Evolutionary conservation across 2,797 vertebrate species (phyloP).

Genomic region (Euthynnus affinis): DNA sequence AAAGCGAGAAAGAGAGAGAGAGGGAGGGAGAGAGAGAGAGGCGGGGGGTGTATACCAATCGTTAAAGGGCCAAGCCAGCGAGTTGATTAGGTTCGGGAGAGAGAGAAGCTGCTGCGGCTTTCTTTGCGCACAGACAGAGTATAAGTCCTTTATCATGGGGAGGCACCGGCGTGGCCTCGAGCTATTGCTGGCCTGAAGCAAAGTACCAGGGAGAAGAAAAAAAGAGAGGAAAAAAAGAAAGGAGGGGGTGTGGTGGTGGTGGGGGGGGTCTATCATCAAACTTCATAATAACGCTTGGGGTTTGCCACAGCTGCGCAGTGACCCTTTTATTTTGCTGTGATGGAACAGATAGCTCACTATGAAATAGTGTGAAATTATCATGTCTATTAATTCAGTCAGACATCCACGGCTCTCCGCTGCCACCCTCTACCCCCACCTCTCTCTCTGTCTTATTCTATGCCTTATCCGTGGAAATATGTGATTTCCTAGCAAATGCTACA

Average conservation of each 20-base stretch:
- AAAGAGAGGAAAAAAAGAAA: conserved; percentile 73
- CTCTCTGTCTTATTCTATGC: conserved; percentile 71
- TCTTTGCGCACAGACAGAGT: conserved; percentile 80
- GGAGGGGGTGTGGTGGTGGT: too few relatives aligned
- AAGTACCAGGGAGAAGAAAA: conserved; percentile 85
- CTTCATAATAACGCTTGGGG: conserved; percentile 94
- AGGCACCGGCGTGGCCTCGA: conserved; percentile 94
- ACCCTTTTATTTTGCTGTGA: conserved; percentile 94
- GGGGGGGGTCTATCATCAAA: conserved; percentile 90
- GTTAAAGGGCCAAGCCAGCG: conserved; percentile 84
- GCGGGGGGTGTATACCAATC: conserved; percentile 72
- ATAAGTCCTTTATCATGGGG: conserved; percentile 99
- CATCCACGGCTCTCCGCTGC: conserved; percentile 85
- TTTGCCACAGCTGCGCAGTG: conserved; percentile 96
- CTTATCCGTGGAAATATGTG: conserved; percentile 88
- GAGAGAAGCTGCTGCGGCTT: conserved; percentile 87
- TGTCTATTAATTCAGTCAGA: conserved; percentile 98
- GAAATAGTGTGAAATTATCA: conserved; percentile 99
- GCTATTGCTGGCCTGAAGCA: conserved; percentile 93
- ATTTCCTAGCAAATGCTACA: conserved; percentile 88
- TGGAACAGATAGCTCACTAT: conserved; percentile 92
- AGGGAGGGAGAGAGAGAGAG: neutral
- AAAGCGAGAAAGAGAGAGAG: neutral
- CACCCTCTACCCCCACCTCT: conserved; percentile 26
- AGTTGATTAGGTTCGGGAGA: conserved; percentile 91